Evolutionary conservation across 2,888 invertebrate species (phyloP).

Genomic region (Drepana falcataria): DNA sequence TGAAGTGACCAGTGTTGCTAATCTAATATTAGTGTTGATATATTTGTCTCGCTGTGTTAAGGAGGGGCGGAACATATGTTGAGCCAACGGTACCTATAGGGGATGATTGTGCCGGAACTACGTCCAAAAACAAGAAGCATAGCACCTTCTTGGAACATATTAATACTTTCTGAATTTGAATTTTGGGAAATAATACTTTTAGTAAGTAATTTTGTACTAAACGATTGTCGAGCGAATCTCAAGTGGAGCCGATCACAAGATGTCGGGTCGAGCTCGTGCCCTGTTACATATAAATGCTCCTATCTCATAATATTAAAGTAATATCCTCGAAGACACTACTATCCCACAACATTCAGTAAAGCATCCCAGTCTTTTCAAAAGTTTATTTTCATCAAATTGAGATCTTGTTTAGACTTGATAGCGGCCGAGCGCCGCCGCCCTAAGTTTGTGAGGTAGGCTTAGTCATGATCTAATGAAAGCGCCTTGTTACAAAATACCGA

Average conservation of each 20-base stretch:
- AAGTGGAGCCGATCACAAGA: conserved; percentile 45
- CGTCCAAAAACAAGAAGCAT: conserved; percentile 36
- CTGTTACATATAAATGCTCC: conserved; percentile 67
- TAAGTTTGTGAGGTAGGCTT: conserved; percentile 78
- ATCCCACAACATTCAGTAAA: conserved; percentile 79
- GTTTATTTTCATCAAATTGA: conserved; percentile 79
- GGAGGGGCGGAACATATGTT: conserved; percentile 50
- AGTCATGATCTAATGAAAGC: conserved; percentile 79
- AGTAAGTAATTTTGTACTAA: conserved; percentile 72
- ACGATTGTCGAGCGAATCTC: conserved; percentile 52
- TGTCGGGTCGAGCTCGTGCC: conserved; percentile 37
- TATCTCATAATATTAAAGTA: conserved; percentile 74
- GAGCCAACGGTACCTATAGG: conserved; percentile 39
- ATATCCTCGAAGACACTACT: conserved; percentile 75
- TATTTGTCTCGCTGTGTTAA: conserved; percentile 51
- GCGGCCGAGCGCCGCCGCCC: conserved; percentile 53
- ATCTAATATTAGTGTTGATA: conserved; percentile 25
- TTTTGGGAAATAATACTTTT: conserved; percentile 75
- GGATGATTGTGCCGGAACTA: conserved; percentile 44
- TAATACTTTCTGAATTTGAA: conserved; percentile 73
- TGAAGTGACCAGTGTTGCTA: conserved; percentile 30
- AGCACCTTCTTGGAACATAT: conserved; percentile 57
- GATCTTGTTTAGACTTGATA: conserved; percentile 77
- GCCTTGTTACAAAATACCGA: conserved; percentile 80
- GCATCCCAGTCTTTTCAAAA: conserved; percentile 78